These are phyloP conservation scores for Yponomeuta sedellus DNA, from an alignment of 2,888 invertebrate species.

Conservation along the genomic window DNA sequence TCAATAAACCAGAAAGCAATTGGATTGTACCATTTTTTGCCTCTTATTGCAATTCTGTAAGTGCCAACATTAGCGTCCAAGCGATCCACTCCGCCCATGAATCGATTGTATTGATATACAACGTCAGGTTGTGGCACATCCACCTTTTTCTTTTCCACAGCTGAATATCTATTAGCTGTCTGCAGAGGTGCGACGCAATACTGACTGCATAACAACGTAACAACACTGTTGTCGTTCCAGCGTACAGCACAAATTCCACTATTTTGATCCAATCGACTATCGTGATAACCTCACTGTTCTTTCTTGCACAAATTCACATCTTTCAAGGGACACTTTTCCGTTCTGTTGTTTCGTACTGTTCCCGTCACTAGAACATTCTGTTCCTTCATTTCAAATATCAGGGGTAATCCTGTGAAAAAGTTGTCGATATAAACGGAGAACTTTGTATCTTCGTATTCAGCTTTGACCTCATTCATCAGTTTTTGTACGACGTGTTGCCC, in stretches of 20 bases:
- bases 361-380: no score
- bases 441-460: constrained; percentile 12
- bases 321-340: no score
- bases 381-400: not conserved
- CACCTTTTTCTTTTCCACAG: not conserved
- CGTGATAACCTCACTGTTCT: no score
- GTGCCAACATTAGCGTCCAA: constrained; percentile 22
- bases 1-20: no score
- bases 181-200: no score
- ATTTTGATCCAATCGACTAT: no score
- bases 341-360: no score
- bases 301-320: no score
- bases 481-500: constrained; percentile 13
- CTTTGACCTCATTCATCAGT: constrained; percentile 12
- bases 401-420: constrained; percentile 11
- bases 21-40: constrained; percentile 20
- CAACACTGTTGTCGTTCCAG: no score
- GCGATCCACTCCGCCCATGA: constrained; percentile 17
- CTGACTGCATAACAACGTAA: no score
- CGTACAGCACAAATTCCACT: no score
- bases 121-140: constrained; percentile 18
- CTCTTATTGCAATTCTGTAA: constrained; percentile 22
- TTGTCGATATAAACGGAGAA: constrained; percentile 15
- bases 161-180: no score
- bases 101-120: constrained; percentile 20